These are phyloP conservation scores for Coracopsis vasa DNA, from an alignment of 2,113 vertebrate species.

Conservation along the genomic window DNA sequence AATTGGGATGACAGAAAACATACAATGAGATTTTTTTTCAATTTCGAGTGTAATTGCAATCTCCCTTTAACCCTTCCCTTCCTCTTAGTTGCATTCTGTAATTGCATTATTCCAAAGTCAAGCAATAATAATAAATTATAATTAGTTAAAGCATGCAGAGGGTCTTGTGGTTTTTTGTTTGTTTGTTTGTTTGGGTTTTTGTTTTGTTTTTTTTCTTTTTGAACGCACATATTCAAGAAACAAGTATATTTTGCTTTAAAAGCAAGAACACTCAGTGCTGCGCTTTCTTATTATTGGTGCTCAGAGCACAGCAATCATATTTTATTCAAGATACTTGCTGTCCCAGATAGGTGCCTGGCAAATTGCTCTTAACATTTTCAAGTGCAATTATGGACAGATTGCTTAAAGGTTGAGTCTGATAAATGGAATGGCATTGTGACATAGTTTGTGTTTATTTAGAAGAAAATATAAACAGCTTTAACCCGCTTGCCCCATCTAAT, in stretches of 20 bases:
- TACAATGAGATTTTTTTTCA: neutral
- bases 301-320: conserved; percentile 29
- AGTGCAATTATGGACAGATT: conserved; percentile 43
- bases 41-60: neutral
- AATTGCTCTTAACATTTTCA: conserved; percentile 47
- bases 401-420: conserved; percentile 9
- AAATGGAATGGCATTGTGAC: neutral
- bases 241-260: conserved; percentile 35
- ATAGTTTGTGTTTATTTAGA: neutral
- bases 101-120: conserved; percentile 12
- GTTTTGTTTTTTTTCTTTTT: neutral
- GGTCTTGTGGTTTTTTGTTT: neutral
- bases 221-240: conserved; percentile 6
- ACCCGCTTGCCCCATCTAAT: neutral
- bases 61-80: neutral
- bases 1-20: neutral
- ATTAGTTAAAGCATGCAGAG: neutral
- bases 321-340: conserved; percentile 51
- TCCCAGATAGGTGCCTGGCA: conserved; percentile 40
- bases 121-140: neutral
- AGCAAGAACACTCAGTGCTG: neutral
- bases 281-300: conserved; percentile 1
- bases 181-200: neutral
- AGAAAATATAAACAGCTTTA: conserved; percentile 10
- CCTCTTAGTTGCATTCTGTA: neutral